Evolutionary conservation across 37 sponge, comb jelly and placozoan species (phyloP), one percentile per base, ranked within the genome.

Genomic region (Chondrilla cf. caribensis): DNA sequence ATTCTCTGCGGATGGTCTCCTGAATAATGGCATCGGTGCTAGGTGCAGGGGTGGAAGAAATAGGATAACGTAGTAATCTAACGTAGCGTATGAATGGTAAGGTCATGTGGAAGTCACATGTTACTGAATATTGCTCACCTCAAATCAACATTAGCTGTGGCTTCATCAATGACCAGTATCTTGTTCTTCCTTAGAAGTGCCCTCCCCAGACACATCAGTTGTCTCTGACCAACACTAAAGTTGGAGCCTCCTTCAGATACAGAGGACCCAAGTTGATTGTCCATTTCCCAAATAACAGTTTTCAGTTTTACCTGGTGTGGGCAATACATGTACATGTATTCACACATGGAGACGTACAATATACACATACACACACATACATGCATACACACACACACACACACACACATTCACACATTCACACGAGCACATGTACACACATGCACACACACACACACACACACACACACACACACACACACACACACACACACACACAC

Each of bases 211-310:
- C 94, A 94, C 41, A 94, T 64, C 79, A 94, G 89, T 71, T 94
- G 94, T 65, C 84, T 82, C 84, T 94, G 94, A 37, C 94, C 94
- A 0, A 90, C 91, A 78, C 91, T 90, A 77, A 94, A 87, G 89
- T 94, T 94, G 55, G 76, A 54, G 15, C 94, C 94, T 66, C 89
- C 86, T 70, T 94, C 94, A 37, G 86, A 80, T 24, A 90, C 87
- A 42, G 44, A 28, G 28, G 80, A 55, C 43, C 85, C 84, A 78
- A 95, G 79, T 54, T 80, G 85, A 25, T 84, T 86, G 35, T 87
- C 83, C 77, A 90, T 24, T 39, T 83, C 26, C 38, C 85, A 38
- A 14, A 94, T 78, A 3, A 35, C 83, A 15, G 43, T 6, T 84
- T 91, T 95, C 78, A 95, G 81, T 72, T 95, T 85, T n/a, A 91